Base-by-base conservation (phyloP, 2,113 vertebrate genomes). In the Cettia cetti region DNA sequence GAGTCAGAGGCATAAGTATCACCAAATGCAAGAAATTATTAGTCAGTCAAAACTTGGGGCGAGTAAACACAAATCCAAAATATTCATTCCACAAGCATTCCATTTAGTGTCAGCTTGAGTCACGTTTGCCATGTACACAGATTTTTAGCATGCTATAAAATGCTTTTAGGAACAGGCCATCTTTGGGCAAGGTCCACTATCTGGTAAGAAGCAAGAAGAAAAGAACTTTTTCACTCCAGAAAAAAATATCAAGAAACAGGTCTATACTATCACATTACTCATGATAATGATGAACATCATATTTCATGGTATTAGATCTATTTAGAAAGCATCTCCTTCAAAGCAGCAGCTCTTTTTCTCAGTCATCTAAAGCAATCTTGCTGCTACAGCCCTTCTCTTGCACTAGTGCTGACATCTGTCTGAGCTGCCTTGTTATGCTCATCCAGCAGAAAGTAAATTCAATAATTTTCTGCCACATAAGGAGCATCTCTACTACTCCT, bases 381-480 rank as follows among this genome's bases (percentile, higher is more conserved):
- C 76, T 81, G 37, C 59, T 86, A 54, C 64, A 88, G 59, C 33
- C 80, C 40, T 82, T 78, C 52, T 76, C 76, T 49, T 69, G 49
- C 76, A 45, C 45, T 40, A n/a, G 11, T 61, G 59, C 54, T 83
- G 80, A 44, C 15, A 15, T 92, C 63, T 74, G 15, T 77, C 77
- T 77, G 80, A 89, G 89, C 68, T 80, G 50, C 37, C 35, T 13
- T 0, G 0, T 81, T 86, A 66, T 50, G 68, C 56, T 84, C 57
- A 66, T 52, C 56, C 56, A 94, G 60, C 60, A 94, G 83, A 91
- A 92, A 84, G 87, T 16, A 84, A 92, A 89, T 60, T 37, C 81
- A 78, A n/a, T 33, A 24, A 9, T 86, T 86, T 84, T 87, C 72
- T 92, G 64, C 71, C 50, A 77, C 0, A 0, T 71, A 78, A 89